Percentiles rank a stretch among this genome's conserved stretches.
Conservation (phyloP, 2,797 vertebrate genomes). For the Huso huso region DNA sequence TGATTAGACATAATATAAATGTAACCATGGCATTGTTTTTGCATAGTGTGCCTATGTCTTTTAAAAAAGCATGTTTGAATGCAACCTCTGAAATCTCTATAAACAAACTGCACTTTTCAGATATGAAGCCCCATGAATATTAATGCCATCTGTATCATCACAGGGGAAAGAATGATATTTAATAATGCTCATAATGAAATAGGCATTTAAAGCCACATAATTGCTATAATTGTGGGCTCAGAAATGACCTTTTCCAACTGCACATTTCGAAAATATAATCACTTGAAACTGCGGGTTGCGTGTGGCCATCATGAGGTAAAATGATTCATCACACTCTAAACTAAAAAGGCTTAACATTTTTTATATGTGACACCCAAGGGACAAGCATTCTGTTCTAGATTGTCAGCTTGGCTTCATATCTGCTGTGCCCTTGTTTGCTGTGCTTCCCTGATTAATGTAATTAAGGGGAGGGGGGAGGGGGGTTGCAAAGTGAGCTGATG, state of each 20-base stretch:
- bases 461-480: too few relatives aligned
- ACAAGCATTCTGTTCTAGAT: neutral
- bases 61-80: neutral
- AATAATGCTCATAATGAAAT: conserved; percentile 6
- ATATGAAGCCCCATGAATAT: neutral
- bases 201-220: conserved; percentile 5
- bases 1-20: neutral
- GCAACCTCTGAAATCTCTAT: conserved; percentile 2
- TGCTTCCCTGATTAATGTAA: neutral
- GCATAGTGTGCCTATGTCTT: neutral
- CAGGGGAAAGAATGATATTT: conserved; percentile 3
- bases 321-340: neutral
- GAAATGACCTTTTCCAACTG: neutral
- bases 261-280: conserved; percentile 1
- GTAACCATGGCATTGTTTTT: neutral
- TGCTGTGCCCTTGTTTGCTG: neutral
- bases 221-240: neutral
- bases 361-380: too few relatives aligned
- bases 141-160: neutral
- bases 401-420: neutral
- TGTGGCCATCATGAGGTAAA: neutral
- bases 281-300: conserved; percentile 3
- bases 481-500: too few relatives aligned
- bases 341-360: neutral
- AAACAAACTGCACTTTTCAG: neutral